Percentiles rank a stretch among this genome's conserved stretches.
These are phyloP conservation scores for Malurus melanocephalus DNA, from an alignment of 2,113 vertebrate species.

Conservation along the genomic window DNA sequence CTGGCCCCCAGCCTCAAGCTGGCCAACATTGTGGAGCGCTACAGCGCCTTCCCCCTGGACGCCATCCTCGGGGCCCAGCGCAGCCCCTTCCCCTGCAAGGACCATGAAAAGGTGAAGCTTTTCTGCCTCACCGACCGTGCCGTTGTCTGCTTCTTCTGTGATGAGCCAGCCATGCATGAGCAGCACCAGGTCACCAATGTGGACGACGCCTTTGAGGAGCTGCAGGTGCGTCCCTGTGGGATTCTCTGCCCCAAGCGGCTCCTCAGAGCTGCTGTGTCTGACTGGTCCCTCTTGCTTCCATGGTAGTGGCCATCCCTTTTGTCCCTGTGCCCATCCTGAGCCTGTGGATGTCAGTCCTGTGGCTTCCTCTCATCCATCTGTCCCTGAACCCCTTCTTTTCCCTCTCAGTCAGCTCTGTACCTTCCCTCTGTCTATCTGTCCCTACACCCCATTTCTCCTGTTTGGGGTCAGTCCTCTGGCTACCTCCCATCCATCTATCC, in stretches of 20 bases:
- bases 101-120: conserved; percentile 97
- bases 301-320: neutral
- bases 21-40: conserved; percentile 97
- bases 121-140: conserved; percentile 95
- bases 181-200: conserved; percentile 96
- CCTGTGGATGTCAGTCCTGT: accelerated
- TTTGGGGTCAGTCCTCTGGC: neutral
- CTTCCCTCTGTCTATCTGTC: neutral
- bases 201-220: conserved; percentile 93
- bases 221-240: conserved; percentile 79
- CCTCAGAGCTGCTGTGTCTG: accelerated
- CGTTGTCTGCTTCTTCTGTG: conserved; percentile 96
- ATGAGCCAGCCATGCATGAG: conserved; percentile 90
- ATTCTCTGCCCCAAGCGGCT: neutral
- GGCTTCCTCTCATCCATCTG: neutral
- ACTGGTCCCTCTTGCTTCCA: neutral
- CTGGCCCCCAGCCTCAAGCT: conserved; percentile 94
- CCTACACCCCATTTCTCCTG: neutral
- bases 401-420: neutral
- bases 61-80: conserved; percentile 92
- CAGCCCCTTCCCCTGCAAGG: conserved; percentile 91
- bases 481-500: neutral
- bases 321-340: neutral
- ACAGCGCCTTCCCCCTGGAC: conserved; percentile 92
- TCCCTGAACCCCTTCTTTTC: neutral